Evolutionary conservation across 2,888 invertebrate genomes (phyloP).

Genomic region (Zygaena filipendulae): DNA sequence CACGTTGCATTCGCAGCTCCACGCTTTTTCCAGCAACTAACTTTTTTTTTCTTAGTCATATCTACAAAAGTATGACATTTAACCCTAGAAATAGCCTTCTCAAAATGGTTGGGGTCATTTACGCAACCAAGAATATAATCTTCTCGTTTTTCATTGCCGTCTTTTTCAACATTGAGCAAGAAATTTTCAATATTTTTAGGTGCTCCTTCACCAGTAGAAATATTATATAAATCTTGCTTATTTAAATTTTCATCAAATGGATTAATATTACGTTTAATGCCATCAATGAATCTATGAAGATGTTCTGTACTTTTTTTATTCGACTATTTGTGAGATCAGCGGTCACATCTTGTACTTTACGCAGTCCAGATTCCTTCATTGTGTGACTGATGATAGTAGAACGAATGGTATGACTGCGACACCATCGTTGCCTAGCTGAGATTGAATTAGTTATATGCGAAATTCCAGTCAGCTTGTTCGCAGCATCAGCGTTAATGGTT

Average conservation of each 20-base stretch:
- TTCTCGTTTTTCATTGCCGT: too few relatives aligned
- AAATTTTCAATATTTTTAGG: not conserved
- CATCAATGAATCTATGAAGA: not conserved
- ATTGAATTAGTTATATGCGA: constrained; percentile 19
- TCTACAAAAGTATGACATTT: too few relatives aligned
- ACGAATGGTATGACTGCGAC: constrained; percentile 1
- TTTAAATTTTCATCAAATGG: not conserved
- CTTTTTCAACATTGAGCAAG: constrained; percentile 1
- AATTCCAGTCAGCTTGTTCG: constrained; percentile 17
- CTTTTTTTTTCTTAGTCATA: too few relatives aligned
- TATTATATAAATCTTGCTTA: constrained; percentile 1
- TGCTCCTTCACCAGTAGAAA: constrained; percentile 4
- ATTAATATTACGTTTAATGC: not conserved
- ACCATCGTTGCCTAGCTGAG: constrained; percentile 22
- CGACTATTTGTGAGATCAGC: constrained; percentile 1
- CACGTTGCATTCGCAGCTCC: constrained; percentile 1
- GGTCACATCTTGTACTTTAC: constrained; percentile 4
- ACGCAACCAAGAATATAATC: too few relatives aligned
- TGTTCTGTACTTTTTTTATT: not conserved
- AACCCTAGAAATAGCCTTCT: too few relatives aligned
- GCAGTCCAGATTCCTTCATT: constrained; percentile 1
- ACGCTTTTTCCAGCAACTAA: not conserved
- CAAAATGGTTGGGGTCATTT: too few relatives aligned
- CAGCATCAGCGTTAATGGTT: constrained; percentile 30
- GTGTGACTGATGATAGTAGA: constrained; percentile 4